phyloP scores from a whole-genome alignment of 2,888 invertebrate species.

The Euplexia lucipara region DNA sequence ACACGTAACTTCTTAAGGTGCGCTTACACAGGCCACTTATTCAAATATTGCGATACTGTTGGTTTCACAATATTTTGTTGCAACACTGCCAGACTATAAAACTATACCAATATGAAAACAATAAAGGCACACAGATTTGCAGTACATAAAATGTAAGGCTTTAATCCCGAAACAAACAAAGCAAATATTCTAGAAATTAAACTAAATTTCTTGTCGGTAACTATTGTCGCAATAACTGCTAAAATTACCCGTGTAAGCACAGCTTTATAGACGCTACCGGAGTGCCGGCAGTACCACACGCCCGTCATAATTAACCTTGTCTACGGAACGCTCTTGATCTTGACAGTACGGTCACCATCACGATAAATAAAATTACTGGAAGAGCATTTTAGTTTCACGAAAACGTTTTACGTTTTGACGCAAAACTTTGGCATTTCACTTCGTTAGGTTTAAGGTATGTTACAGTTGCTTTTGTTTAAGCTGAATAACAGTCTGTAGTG shows the following conservation, averaged over 20 bases:
- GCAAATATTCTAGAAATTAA: too few relatives aligned
- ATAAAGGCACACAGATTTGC: too few relatives aligned
- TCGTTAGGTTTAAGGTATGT: not conserved
- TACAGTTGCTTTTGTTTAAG: not conserved
- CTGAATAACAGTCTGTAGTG: not conserved
- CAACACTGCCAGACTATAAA: too few relatives aligned
- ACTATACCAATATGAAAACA: too few relatives aligned
- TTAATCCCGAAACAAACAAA: too few relatives aligned
- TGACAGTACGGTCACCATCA: constrained; percentile 67
- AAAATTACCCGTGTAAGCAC: not conserved
- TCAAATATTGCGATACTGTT: too few relatives aligned
- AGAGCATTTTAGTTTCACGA: constrained; percentile 40
- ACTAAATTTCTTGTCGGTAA: too few relatives aligned
- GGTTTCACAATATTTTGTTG: too few relatives aligned
- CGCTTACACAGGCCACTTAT: not conserved
- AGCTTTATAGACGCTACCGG: constrained; percentile 43
- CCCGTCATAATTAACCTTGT: constrained; percentile 80
- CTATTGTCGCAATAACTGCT: not conserved
- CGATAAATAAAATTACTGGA: constrained; percentile 64
- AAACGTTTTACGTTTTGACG: constrained; percentile 2
- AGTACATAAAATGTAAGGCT: too few relatives aligned
- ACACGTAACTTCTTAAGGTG: constrained; percentile 63
- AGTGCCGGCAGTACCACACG: constrained; percentile 71
- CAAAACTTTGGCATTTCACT: constrained; percentile 3
- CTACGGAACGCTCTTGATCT: constrained; percentile 81